Evolutionary conservation across 2,797 vertebrate genomes (phyloP).

Genomic region (Pempheris klunzingeri): DNA sequence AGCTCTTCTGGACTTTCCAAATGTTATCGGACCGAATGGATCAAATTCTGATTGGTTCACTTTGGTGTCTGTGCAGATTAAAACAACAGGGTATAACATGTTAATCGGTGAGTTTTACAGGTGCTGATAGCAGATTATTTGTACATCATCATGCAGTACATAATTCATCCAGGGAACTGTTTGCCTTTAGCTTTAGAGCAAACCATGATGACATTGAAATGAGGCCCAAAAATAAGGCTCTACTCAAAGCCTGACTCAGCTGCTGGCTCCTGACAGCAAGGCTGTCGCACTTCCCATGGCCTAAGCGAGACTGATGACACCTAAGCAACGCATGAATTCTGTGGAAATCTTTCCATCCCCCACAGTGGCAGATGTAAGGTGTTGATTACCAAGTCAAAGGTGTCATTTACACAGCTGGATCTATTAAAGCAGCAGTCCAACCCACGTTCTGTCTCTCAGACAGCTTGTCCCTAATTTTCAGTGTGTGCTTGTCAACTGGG

Average conservation of each 20-base stretch:
- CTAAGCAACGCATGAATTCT: neutral
- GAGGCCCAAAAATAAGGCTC: constrained; percentile 37
- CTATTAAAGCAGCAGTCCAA: constrained; percentile 21
- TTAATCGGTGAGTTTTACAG: too few relatives aligned
- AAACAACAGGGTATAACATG: too few relatives aligned
- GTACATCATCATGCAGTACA: constrained; percentile 4
- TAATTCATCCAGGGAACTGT: constrained; percentile 13
- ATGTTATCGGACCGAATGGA: too few relatives aligned
- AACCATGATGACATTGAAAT: constrained; percentile 24
- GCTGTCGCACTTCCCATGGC: constrained; percentile 16
- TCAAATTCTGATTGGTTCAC: too few relatives aligned
- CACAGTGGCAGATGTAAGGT: constrained; percentile 29
- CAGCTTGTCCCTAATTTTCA: neutral
- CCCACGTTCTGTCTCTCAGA: too few relatives aligned
- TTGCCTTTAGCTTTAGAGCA: constrained; percentile 26
- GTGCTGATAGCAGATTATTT: neutral
- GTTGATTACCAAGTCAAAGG: constrained; percentile 47
- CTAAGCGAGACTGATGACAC: constrained; percentile 25
- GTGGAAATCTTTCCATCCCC: constrained; percentile 16
- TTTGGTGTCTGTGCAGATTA: too few relatives aligned
- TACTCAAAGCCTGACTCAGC: constrained; percentile 35
- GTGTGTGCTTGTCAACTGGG: neutral
- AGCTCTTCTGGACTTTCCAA: too few relatives aligned
- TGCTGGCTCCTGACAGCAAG: constrained; percentile 10
- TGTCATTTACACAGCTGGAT: constrained; percentile 55